Percentiles rank a stretch among this genome's conserved stretches.
These are phyloP conservation scores for Tympanoctomys barrerae DNA, from an alignment of 2,797 vertebrate species.

Conservation along the genomic window DNA sequence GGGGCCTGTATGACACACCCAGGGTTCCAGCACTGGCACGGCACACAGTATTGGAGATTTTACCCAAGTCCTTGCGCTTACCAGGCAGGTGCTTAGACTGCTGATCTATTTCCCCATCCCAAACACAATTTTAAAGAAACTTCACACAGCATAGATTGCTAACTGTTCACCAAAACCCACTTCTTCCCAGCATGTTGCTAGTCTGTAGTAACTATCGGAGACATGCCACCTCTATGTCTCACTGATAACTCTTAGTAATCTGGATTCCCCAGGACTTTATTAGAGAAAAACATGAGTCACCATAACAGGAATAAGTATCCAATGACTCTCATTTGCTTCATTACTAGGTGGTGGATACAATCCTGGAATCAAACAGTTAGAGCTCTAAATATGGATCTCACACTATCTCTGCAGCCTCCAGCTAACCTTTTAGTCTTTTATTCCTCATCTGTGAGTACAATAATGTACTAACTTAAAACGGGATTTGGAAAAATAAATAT, in stretches of 20 bases:
- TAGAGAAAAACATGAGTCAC: not conserved
- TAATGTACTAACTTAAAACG: not conserved
- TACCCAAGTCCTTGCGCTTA: too few relatives aligned
- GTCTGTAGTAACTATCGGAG: not conserved
- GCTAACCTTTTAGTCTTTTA: not conserved
- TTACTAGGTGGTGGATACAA: not conserved
- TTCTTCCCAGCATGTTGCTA: not conserved
- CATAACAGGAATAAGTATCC: not conserved
- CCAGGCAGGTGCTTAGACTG: too few relatives aligned
- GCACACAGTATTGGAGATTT: too few relatives aligned
- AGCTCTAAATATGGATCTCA: not conserved
- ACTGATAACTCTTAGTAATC: not conserved
- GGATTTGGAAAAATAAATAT: not conserved
- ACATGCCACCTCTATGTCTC: not conserved
- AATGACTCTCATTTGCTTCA: accelerated
- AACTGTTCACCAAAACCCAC: not conserved
- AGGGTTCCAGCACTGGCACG: too few relatives aligned
- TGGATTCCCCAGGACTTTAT: not conserved
- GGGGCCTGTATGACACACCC: too few relatives aligned
- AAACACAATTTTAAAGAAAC: not conserved
- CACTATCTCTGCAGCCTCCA: not conserved
- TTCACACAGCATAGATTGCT: not conserved
- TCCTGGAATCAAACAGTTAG: not conserved
- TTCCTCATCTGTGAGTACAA: not conserved
- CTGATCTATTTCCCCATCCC: too few relatives aligned